Conservation (phyloP, 2,797 vertebrate species). For the Hirundo rustica region DNA sequence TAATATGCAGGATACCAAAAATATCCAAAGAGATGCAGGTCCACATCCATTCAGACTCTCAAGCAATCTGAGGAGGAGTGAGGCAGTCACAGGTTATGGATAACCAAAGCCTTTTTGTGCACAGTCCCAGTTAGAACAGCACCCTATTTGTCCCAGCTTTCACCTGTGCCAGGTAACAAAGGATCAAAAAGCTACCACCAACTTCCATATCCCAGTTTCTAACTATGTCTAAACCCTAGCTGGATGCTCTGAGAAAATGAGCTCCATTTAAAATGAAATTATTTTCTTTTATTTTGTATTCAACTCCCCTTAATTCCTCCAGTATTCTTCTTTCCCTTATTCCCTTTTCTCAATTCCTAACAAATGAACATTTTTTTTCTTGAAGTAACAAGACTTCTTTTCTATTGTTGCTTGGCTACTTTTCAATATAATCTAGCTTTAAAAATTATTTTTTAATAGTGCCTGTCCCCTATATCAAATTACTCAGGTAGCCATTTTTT, state of each 20-base stretch:
- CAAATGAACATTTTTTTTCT: background rate
- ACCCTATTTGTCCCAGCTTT: background rate
- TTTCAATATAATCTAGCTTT: background rate
- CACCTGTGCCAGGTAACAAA: background rate
- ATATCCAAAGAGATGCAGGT: background rate
- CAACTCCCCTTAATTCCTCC: background rate
- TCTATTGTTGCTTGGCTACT: background rate
- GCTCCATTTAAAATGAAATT: background rate
- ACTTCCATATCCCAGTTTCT: background rate
- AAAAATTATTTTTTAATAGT: background rate
- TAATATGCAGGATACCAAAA: background rate
- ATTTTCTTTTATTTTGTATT: background rate
- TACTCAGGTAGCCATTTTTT: background rate
- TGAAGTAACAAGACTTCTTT: background rate
- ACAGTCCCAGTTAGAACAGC: background rate
- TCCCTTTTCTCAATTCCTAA: background rate
- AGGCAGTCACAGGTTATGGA: accelerated
- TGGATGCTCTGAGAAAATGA: background rate
- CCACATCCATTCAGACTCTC: background rate
- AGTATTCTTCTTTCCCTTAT: background rate
- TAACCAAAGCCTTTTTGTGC: background rate
- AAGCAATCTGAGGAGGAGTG: background rate
- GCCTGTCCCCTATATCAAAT: background rate
- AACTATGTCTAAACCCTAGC: background rate
- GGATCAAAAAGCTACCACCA: background rate